These are phyloP conservation scores for Elmis aenea DNA, from an alignment of 2,888 invertebrate species.

Conservation along the genomic window DNA sequence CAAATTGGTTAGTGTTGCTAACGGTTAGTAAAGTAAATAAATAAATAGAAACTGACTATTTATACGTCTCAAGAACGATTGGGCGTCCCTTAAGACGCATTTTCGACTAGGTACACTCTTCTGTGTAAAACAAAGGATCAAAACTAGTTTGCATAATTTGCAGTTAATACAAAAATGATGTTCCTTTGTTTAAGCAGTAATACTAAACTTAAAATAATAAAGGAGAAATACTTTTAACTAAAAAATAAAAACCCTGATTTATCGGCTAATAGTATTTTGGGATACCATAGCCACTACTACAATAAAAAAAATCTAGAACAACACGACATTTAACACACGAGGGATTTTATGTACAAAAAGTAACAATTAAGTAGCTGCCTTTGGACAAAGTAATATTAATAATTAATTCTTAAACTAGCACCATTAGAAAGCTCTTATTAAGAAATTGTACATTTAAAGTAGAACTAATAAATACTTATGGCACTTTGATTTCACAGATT, in stretches of 20 bases:
- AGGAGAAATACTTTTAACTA: conserved; percentile 10
- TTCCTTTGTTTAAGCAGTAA: conserved; percentile 12
- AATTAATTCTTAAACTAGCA: no score
- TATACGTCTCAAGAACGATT: conserved; percentile 20
- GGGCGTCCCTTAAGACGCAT: conserved; percentile 22
- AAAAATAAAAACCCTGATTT: conserved; percentile 28
- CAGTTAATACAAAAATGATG: no score
- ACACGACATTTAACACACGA: neutral
- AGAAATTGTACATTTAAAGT: no score
- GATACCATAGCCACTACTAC: conserved; percentile 28
- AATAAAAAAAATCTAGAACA: neutral
- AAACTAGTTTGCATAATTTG: no score
- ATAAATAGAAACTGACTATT: conserved; percentile 31
- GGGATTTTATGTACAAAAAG: neutral
- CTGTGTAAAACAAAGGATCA: conserved; percentile 18
- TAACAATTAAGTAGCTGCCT: conserved; percentile 11
- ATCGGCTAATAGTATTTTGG: conserved; percentile 43
- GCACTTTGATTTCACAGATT: no score
- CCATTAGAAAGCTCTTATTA: conserved; percentile 13
- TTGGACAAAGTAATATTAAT: conserved; percentile 13
- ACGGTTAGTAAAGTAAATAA: conserved; percentile 32
- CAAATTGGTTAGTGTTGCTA: conserved; percentile 20
- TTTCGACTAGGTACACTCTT: conserved; percentile 35
- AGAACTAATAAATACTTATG: no score
- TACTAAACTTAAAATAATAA: conserved; percentile 12